Percentiles rank a stretch among this genome's conserved stretches.
Conservation (phyloP, 2,113 vertebrate genomes). For the Lasiurus cinereus region DNA sequence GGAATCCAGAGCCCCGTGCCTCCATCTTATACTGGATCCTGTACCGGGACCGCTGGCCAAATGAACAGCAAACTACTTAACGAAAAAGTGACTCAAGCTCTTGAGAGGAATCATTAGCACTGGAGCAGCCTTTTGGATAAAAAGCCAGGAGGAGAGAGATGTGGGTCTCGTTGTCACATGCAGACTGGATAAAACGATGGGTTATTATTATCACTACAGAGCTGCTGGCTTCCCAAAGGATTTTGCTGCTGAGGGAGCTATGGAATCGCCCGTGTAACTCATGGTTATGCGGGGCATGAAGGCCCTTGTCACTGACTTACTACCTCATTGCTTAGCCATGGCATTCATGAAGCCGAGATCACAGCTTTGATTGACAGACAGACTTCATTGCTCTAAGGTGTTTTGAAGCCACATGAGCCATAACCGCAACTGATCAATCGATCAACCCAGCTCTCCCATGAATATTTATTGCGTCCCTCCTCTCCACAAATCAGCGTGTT, state of each 20-base stretch:
- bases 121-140: background rate
- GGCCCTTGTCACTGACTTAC: constrained; percentile 47
- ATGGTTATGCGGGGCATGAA: background rate
- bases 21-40: constrained; percentile 58
- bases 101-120: constrained; percentile 64
- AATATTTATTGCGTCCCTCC: constrained; percentile 45
- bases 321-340: background rate
- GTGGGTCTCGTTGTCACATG: background rate
- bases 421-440: background rate
- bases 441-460: background rate
- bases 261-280: background rate
- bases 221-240: background rate
- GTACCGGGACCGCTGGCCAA: constrained; percentile 19
- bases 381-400: constrained; percentile 32
- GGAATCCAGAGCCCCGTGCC: constrained; percentile 52
- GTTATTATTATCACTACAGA: background rate
- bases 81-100: constrained; percentile 51
- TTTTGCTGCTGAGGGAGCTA: constrained; percentile 39
- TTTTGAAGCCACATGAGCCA: background rate
- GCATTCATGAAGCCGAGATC: constrained; percentile 68
- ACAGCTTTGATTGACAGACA: constrained; percentile 76
- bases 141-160: background rate
- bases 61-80: constrained; percentile 56
- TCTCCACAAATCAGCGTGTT: constrained; percentile 20
- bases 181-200: background rate